Base-by-base conservation (phyloP, 2,888 invertebrate species). In the Spodoptera exigua region DNA sequence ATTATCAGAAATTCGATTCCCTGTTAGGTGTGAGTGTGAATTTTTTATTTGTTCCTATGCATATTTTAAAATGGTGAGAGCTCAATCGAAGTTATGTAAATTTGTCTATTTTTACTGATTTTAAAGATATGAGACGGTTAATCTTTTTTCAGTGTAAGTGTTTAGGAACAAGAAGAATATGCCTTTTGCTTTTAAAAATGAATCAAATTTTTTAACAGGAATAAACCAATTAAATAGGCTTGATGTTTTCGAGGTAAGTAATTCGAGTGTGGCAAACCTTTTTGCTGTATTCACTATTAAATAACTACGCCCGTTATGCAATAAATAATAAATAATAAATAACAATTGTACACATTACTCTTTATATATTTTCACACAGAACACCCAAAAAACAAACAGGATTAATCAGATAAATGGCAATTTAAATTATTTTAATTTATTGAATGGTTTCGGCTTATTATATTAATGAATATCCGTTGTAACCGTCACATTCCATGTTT, bases 1-100 rank as follows among this genome's bases (percentile, higher is more conserved):
- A 61, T 66, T 68, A 53, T 61, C 51, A 49, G 53, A 36, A 72
- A 64, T 61, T 66, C 69, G 62, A 68, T 73, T 62, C 32, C 9
- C 3, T n/a, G 41, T 45, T 64, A 66, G 55, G 52, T 69, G 60
- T 60, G 59, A 49, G 46, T 46, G 47, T 9, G 34, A 39, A n/a
- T n/a, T 36, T 46, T 63, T 63, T 53, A 63, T 56, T 53, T 34
- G 49, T n/a, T 52, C 40, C 27, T 35, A 52, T 59, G 60, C 21
- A 53, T 70, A 53, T 55, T 51, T 66, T 16, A 35, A 55, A 43
- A 12, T 18, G 27, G 11, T 13, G 14, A 39, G n/a, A 0, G 11
- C 34, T 14, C 37, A 43, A 32, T 14, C 11, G 3, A 13, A 55
- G 16, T n/a, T n/a, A 65, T 32, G 1, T 10, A 2, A n/a, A 27